phyloP scores from a whole-genome alignment of 2,113 vertebrate genomes.

The Rallus limicola region DNA sequence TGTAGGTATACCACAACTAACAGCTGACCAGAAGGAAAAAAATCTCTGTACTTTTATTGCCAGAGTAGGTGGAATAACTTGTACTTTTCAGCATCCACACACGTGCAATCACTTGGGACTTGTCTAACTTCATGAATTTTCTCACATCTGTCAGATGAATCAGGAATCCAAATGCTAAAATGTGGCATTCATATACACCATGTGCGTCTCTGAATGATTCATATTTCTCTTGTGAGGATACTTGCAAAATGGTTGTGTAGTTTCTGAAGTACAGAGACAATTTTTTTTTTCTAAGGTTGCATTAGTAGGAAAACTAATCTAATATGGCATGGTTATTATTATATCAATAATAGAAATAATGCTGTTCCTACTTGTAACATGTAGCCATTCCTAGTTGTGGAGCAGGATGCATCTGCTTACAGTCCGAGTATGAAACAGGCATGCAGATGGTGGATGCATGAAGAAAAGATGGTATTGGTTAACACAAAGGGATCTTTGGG shows the following conservation, averaged over 20 bases:
- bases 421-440: background rate
- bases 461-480: background rate
- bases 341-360: background rate
- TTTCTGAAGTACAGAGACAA: background rate
- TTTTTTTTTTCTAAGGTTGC: background rate
- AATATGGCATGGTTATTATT: background rate
- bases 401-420: background rate
- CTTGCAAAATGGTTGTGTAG: background rate
- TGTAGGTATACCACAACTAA: background rate
- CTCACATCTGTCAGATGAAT: conserved; percentile 49
- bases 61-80: conserved; percentile 32
- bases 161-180: conserved; percentile 14
- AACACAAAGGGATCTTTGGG: background rate
- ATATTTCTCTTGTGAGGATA: background rate
- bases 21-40: background rate
- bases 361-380: background rate
- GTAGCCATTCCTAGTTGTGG: background rate
- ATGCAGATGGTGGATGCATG: background rate
- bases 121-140: conserved; percentile 30
- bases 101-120: conserved; percentile 14
- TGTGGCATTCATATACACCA: background rate
- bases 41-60: background rate
- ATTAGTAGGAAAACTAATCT: background rate
- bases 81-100: conserved; percentile 29
- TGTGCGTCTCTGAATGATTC: background rate